Evolutionary conservation across 2,797 vertebrate genomes (phyloP), one percentile per base, ranked within the genome.

Genomic region (Argentina silus): DNA sequence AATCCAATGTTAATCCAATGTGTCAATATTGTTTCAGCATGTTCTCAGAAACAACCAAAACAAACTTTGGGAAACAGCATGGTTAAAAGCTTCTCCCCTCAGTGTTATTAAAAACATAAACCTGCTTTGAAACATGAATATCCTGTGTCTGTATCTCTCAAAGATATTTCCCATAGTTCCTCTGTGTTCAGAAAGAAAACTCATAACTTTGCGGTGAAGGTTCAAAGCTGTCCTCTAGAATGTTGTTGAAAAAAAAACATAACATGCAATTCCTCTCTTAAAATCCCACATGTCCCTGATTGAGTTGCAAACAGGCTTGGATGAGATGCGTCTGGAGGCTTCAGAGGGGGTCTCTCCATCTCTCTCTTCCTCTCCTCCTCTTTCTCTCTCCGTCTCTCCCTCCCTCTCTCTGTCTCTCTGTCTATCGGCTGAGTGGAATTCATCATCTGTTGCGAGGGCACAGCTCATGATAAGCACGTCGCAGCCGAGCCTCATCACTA

Each of bases 171-270:
- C 79, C 84, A 68, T 53, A 73, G 77, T 87, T 91, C 84, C 83
- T 88, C 74, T 73, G 85, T 82, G 89, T 85, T 86, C 81, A 78
- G 75, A 89, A 90, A 87, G 87, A 91, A 91, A 91, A 92, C 91
- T 92, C 91, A 94, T 93, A 93, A 93, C 87, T 85, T 81, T 86
- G 86, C 12, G 88, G 91, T 92, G 90, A 93, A 90, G 92, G 93
- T 93, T 94, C 92, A 93, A 85, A 90, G 80, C 73, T 72, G 73
- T 89, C 76, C 77, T 73, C 64, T 80, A 43, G 55, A 86, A 78
- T 73, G 76, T 45, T 47, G 61, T 65, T 17, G 79, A 75, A 70
- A 51, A 72, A 23, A 77, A 79, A 71, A 63, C 83, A 83, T 73
- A 85, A 85, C 79, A 85, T 82, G 72, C 85, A 86, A 80, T 79